Percentiles rank a stretch among this genome's conserved stretches.
Conservation (phyloP, 2,888 invertebrate genomes). For the Dolichopus griseipennis region DNA sequence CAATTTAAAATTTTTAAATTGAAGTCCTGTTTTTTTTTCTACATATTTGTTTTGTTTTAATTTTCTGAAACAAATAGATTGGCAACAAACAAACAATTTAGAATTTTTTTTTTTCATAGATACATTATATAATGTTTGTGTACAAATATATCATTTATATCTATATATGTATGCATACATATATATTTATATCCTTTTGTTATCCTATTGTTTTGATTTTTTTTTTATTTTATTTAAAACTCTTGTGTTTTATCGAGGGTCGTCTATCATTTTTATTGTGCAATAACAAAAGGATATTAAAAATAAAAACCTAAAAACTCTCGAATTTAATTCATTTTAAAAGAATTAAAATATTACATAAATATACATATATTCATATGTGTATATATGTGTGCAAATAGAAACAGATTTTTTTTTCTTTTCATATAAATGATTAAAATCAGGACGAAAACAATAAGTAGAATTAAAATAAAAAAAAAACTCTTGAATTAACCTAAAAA, state of each 20-base stretch:
- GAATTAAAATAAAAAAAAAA: background rate
- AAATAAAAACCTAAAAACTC: conserved; percentile 1
- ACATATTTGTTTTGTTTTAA: too few relatives aligned
- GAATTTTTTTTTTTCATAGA: background rate
- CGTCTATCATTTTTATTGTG: conserved; percentile 3
- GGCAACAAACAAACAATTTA: background rate
- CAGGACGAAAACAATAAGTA: background rate
- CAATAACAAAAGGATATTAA: conserved; percentile 1
- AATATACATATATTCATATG: too few relatives aligned
- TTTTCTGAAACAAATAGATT: background rate
- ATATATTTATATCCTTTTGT: background rate
- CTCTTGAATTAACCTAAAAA: background rate
- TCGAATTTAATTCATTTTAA: background rate
- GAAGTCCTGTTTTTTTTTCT: too few relatives aligned
- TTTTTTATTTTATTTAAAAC: background rate
- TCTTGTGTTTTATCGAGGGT: conserved; percentile 4
- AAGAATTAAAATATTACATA: background rate
- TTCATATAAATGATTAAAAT: background rate
- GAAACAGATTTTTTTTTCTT: too few relatives aligned
- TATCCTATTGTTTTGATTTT: background rate
- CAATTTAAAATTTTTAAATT: too few relatives aligned
- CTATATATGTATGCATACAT: background rate
- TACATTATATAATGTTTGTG: background rate
- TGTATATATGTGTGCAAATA: background rate
- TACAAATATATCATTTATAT: background rate